A percentile compares a stretch with the other conserved stretches of the same genome.
These are phyloP conservation scores for Spisula subtruncata DNA, from an alignment of 2,888 invertebrate genomes.

Conservation along the genomic window DNA sequence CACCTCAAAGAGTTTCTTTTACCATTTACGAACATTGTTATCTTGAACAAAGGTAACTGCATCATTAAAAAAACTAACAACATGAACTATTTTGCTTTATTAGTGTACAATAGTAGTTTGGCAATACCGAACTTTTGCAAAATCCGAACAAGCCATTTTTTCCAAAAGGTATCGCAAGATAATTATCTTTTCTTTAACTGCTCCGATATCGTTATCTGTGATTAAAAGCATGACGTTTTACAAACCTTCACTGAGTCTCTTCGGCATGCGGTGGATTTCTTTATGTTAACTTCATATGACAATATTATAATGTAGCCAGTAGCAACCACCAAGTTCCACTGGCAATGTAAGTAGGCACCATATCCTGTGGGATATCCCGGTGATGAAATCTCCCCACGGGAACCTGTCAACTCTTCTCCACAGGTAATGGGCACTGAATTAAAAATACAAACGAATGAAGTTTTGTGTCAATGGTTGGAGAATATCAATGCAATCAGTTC, in stretches of 20 bases:
- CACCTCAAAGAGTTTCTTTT: too few relatives aligned
- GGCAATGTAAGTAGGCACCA: conserved; percentile 4
- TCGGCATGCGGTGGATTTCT: conserved; percentile 12
- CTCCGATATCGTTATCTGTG: too few relatives aligned
- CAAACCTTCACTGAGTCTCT: neutral
- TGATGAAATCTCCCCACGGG: neutral
- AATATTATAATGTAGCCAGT: neutral
- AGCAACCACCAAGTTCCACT: neutral
- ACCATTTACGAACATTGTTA: too few relatives aligned
- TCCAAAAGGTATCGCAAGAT: too few relatives aligned
- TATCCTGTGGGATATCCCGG: neutral
- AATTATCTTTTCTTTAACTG: neutral
- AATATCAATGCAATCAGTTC: too few relatives aligned
- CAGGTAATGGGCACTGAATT: conserved; percentile 24
- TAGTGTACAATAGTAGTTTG: too few relatives aligned
- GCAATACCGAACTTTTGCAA: too few relatives aligned
- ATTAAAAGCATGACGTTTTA: neutral
- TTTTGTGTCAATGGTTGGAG: too few relatives aligned
- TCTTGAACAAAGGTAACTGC: too few relatives aligned
- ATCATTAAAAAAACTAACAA: too few relatives aligned
- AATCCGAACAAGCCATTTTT: too few relatives aligned
- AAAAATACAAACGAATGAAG: neutral
- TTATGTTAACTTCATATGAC: neutral
- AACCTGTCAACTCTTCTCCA: neutral
- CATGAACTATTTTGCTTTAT: too few relatives aligned